phyloP scores from a whole-genome alignment of 1,140 invertebrate species.

The Mercenaria mercenaria region DNA sequence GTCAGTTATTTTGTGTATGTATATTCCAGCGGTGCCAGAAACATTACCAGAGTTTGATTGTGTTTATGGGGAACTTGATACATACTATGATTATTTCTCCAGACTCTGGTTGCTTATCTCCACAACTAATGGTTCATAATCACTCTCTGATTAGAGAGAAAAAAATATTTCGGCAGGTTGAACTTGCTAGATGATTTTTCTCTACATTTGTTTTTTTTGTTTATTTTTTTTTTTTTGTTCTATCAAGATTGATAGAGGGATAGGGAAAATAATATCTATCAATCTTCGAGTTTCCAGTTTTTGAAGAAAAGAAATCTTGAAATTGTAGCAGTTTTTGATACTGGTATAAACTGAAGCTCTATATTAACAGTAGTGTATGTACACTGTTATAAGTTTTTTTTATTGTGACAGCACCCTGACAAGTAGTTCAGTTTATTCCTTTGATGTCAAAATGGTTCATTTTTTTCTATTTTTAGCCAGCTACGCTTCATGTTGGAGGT shows the following conservation, averaged over 20 bases:
- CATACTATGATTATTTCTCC: constrained; percentile 37
- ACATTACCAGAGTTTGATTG: constrained; percentile 21
- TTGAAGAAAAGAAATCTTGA: too few species aligned
- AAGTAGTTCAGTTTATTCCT: too few species aligned
- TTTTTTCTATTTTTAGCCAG: constrained; percentile 69
- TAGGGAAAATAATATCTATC: neutral
- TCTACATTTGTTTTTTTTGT: neutral
- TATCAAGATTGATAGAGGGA: neutral
- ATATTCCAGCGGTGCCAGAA: constrained; percentile 15
- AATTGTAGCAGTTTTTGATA: too few species aligned
- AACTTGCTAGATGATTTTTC: neutral
- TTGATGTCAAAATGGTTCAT: too few species aligned
- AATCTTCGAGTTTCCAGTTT: too few species aligned
- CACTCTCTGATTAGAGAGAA: constrained; percentile 18
- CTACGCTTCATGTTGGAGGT: constrained; percentile 73
- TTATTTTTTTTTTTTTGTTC: neutral
- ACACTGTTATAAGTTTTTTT: too few species aligned
- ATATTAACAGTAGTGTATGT: too few species aligned
- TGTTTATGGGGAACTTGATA: constrained; percentile 38
- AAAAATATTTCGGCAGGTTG: constrained; percentile 19
- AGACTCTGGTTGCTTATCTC: constrained; percentile 20
- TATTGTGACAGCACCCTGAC: too few species aligned
- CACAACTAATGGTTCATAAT: constrained; percentile 45
- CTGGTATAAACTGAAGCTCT: too few species aligned
- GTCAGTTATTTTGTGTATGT: constrained; percentile 13